Percentiles rank a stretch among this genome's conserved stretches.
Evolutionary conservation across 1,140 invertebrate species (phyloP).

Genomic region (Whitmania pigra): DNA sequence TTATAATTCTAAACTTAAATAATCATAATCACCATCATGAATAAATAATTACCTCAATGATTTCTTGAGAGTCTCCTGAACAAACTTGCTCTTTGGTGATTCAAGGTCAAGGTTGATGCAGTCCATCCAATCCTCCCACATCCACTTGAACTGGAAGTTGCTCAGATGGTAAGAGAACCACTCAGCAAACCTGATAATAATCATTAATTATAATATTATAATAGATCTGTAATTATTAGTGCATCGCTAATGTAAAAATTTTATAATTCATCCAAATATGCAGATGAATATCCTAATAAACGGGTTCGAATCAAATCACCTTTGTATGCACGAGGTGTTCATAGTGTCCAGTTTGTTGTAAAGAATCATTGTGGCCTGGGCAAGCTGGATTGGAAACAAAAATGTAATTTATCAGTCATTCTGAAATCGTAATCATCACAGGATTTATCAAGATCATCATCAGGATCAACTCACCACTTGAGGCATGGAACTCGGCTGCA

Average conservation of each 20-base stretch:
- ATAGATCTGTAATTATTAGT: no score
- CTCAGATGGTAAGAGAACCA: slow-evolving; percentile 99
- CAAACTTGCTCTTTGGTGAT: slow-evolving; percentile 88
- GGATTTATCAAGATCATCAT: neutral
- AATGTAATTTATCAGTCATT: no score
- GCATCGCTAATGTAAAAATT: no score
- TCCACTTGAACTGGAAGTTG: slow-evolving; percentile 98
- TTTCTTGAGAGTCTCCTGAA: slow-evolving; percentile 78
- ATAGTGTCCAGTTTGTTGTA: slow-evolving; percentile 90
- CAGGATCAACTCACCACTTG: slow-evolving; percentile 54
- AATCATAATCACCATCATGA: neutral
- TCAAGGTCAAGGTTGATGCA: slow-evolving; percentile 55
- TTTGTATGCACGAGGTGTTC: slow-evolving; percentile 90
- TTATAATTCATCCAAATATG: no score
- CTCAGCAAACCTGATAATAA: slow-evolving; percentile 76
- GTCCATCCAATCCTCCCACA: slow-evolving; percentile 59
- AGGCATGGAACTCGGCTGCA: slow-evolving; percentile 89
- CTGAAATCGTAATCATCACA: no score
- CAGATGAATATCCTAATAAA: no score
- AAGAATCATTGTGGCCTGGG: slow-evolving; percentile 90
- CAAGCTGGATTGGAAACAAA: slow-evolving; percentile 50
- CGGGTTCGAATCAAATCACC: slow-evolving; percentile 45
- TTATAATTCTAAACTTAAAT: neutral
- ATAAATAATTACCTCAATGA: slow-evolving; percentile 58
- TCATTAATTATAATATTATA: no score